Evolutionary conservation across 2,113 vertebrate species (phyloP).

Genomic region (Cyanistes caeruleus): DNA sequence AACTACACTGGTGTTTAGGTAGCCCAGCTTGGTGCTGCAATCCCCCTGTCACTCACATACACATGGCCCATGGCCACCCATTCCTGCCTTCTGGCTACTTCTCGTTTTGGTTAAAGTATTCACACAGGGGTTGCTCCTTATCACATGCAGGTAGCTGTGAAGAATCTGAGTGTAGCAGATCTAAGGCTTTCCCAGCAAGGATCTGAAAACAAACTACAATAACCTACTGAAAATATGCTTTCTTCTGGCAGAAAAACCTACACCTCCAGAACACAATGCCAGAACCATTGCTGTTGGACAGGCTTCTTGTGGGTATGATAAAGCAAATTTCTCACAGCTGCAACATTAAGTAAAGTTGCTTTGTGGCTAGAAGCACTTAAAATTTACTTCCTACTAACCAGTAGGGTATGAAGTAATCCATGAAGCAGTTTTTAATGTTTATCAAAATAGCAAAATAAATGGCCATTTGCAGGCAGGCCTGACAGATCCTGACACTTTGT

Average conservation of each 20-base stretch:
- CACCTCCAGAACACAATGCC: rapidly evolving
- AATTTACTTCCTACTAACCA: background rate
- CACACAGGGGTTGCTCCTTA: rapidly evolving
- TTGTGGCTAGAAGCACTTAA: background rate
- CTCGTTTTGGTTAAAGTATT: background rate
- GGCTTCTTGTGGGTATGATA: background rate
- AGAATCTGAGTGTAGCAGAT: background rate
- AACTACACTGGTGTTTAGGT: background rate
- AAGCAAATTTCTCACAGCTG: background rate
- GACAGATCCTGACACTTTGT: background rate
- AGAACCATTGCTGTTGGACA: background rate
- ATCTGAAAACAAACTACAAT: background rate
- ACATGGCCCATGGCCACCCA: background rate
- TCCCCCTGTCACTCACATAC: rapidly evolving
- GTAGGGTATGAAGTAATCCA: background rate
- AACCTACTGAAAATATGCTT: background rate
- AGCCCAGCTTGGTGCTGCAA: rapidly evolving
- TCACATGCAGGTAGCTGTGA: background rate
- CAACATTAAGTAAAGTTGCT: background rate
- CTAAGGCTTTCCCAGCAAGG: background rate
- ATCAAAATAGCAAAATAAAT: background rate
- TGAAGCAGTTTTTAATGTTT: background rate
- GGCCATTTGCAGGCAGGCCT: background rate
- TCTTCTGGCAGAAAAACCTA: background rate
- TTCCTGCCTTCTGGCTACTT: background rate